Percentiles rank a stretch among this genome's conserved stretches.
Conservation (phyloP, 2,113 vertebrate species). For the Sinocyclocheilus rhinocerous region DNA sequence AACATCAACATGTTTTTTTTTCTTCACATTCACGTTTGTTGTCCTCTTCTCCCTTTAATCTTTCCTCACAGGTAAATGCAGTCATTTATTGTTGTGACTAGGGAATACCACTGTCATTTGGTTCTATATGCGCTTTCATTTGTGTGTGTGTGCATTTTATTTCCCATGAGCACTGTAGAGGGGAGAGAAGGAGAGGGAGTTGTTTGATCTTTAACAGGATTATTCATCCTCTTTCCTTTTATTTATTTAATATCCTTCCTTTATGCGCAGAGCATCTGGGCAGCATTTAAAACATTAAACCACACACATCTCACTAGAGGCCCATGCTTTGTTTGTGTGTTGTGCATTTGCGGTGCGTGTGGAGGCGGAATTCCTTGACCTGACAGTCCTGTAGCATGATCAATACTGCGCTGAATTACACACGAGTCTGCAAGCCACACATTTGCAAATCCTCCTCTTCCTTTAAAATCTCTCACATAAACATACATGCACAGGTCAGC, state of each 20-base stretch:
- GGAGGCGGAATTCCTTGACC: conserved; percentile 39
- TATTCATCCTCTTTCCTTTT: conserved; percentile 50
- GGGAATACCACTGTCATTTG: conserved; percentile 37
- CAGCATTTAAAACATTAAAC: conserved; percentile 33
- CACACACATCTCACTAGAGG: conserved; percentile 13
- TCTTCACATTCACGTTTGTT: not conserved
- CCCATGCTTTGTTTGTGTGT: conserved; percentile 14
- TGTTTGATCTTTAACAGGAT: conserved; percentile 65
- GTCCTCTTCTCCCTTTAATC: conserved; percentile 24
- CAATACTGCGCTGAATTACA: conserved; percentile 37
- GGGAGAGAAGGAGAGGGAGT: conserved; percentile 33
- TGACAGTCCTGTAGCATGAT: conserved; percentile 40
- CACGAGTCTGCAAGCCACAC: conserved; percentile 62
- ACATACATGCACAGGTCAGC: conserved; percentile 19
- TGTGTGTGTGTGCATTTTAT: conserved; percentile 40
- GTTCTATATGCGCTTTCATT: conserved; percentile 12
- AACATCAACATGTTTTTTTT: not conserved
- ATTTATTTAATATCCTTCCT: conserved; percentile 50
- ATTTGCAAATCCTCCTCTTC: conserved; percentile 13
- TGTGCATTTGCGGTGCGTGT: conserved; percentile 29
- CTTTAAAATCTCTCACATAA: not conserved
- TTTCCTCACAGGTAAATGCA: conserved; percentile 9
- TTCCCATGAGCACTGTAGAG: conserved; percentile 34
- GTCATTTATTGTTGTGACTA: conserved; percentile 35
- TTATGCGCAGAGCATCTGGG: conserved; percentile 34